Conservation (phyloP, 2,113 vertebrate genomes). For the Gymnocephalus cernua region DNA sequence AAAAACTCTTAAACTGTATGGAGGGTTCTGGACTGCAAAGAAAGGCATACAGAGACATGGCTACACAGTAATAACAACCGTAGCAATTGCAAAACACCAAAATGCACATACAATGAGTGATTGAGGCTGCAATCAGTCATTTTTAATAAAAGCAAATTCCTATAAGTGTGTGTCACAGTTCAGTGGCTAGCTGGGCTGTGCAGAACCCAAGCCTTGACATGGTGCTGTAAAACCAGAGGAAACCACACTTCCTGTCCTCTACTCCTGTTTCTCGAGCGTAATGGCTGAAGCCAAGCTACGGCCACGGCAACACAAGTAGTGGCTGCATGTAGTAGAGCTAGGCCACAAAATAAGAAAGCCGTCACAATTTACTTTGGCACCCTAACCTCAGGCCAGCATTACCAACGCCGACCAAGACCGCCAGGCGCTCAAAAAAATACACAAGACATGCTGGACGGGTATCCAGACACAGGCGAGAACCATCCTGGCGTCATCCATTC, state of each 20-base stretch:
- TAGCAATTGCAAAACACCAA: slow-evolving; percentile 40
- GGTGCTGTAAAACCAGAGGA: slow-evolving; percentile 64
- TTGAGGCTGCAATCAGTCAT: slow-evolving; percentile 27
- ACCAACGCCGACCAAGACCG: slow-evolving; percentile 12
- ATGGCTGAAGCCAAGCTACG: slow-evolving; percentile 33
- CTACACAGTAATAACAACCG: slow-evolving; percentile 11
- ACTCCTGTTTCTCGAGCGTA: slow-evolving; percentile 54
- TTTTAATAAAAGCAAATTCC: slow-evolving; percentile 66
- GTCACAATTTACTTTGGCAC: slow-evolving; percentile 60
- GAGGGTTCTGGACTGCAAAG: slow-evolving; percentile 12
- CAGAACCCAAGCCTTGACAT: slow-evolving; percentile 52
- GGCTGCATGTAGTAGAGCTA: slow-evolving; percentile 48
- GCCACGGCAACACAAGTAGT: slow-evolving; percentile 39
- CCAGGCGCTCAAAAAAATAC: slow-evolving; percentile 36
- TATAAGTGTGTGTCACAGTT: slow-evolving; percentile 49
- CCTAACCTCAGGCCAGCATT: slow-evolving; percentile 20
- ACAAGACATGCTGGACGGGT: slow-evolving; percentile 24
- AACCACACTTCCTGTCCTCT: slow-evolving; percentile 69
- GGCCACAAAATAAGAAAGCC: slow-evolving; percentile 51
- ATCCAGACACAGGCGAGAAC: slow-evolving; percentile 37
- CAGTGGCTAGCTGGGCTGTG: slow-evolving; percentile 21
- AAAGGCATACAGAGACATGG: not conserved
- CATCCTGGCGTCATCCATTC: slow-evolving; percentile 31
- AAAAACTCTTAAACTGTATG: slow-evolving; percentile 9
- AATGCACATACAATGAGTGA: slow-evolving; percentile 19